These are phyloP conservation scores for Apamea monoglypha DNA, from an alignment of 2,888 invertebrate species.

Conservation along the genomic window DNA sequence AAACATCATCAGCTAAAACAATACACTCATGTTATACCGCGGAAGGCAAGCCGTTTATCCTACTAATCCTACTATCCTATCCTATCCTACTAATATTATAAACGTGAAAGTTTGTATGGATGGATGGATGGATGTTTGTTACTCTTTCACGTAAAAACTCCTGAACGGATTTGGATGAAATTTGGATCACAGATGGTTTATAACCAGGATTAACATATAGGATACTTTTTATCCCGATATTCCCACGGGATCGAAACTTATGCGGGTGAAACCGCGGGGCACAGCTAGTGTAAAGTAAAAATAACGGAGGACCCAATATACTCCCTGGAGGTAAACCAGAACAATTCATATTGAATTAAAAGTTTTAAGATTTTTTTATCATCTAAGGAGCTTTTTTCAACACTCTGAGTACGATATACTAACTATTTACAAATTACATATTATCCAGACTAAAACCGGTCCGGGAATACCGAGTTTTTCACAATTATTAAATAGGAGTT, in stretches of 20 bases:
- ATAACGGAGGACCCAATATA: not conserved
- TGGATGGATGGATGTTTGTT: not conserved
- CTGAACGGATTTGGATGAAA: too few relatives aligned
- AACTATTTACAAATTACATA: not conserved
- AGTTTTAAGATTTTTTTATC: not conserved
- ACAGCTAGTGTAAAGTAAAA: not conserved
- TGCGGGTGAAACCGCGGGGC: too few relatives aligned
- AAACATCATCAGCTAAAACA: not conserved
- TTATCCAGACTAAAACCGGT: not conserved
- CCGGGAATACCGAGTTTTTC: not conserved
- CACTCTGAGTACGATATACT: not conserved
- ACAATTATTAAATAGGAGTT: not conserved
- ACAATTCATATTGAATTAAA: not conserved
- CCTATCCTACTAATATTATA: too few relatives aligned
- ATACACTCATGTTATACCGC: not conserved
- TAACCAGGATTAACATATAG: too few relatives aligned
- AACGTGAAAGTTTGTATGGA: too few relatives aligned
- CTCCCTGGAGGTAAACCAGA: not conserved
- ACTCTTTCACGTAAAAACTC: too few relatives aligned
- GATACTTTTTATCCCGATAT: too few relatives aligned
- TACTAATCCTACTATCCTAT: too few relatives aligned
- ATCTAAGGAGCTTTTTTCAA: not conserved
- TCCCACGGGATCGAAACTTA: too few relatives aligned
- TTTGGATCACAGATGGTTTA: too few relatives aligned
- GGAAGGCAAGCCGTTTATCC: not conserved